Evolutionary conservation across 2,888 invertebrate genomes (phyloP).

Genomic region (Leucophora obtusa): DNA sequence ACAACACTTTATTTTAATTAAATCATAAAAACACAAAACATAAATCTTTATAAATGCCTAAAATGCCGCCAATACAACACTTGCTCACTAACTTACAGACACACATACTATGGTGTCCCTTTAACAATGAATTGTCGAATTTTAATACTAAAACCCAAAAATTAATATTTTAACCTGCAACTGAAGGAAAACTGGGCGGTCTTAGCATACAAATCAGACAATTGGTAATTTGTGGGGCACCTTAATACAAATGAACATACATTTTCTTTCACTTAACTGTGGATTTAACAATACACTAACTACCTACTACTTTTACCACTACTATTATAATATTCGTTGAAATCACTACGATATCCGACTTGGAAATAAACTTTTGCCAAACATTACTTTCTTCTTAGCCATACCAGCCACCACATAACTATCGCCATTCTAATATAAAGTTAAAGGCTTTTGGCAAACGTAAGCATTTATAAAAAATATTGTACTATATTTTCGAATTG

Average conservation of each 20-base stretch:
- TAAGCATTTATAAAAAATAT: conserved; percentile 32
- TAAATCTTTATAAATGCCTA: conserved; percentile 63
- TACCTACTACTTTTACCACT: background rate
- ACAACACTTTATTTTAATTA: conserved; percentile 66
- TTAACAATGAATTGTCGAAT: too few relatives aligned
- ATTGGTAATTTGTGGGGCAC: too few relatives aligned
- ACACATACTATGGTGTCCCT: too few relatives aligned
- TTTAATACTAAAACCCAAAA: too few relatives aligned
- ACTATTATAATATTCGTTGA: background rate
- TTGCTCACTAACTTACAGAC: background rate
- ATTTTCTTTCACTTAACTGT: background rate
- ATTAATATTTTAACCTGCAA: too few relatives aligned
- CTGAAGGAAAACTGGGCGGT: too few relatives aligned
- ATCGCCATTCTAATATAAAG: conserved; percentile 6
- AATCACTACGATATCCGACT: background rate
- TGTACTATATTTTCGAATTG: conserved; percentile 11
- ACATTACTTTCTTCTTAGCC: background rate
- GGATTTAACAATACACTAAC: background rate
- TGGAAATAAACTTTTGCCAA: background rate
- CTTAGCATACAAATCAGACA: too few relatives aligned
- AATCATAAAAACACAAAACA: conserved; percentile 63
- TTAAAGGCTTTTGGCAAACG: conserved; percentile 35
- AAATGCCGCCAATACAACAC: conserved; percentile 34
- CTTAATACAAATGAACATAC: background rate
- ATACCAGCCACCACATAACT: background rate